These are phyloP conservation scores for Drosophila barbarae DNA, from an alignment of 2,888 invertebrate genomes.

Conservation along the genomic window DNA sequence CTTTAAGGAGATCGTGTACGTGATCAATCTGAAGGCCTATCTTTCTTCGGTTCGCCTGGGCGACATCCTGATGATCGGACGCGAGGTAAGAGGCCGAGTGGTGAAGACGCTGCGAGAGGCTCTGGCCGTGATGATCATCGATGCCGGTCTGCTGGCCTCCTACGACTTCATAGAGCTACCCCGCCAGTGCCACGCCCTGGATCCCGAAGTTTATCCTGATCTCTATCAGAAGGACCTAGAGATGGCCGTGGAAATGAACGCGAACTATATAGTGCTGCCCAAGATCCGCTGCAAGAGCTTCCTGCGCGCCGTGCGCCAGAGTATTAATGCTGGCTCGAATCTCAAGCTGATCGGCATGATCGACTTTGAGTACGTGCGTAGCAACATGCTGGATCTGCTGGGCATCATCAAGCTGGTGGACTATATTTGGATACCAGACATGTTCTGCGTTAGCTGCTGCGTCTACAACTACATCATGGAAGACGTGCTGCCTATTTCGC, in stretches of 20 bases:
- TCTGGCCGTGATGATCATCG: constrained; percentile 67
- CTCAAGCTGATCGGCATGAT: constrained; percentile 72
- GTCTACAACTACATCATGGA: constrained; percentile 64
- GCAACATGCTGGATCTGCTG: constrained; percentile 72
- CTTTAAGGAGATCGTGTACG: constrained; percentile 75
- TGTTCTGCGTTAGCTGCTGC: constrained; percentile 57
- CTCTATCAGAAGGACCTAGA: constrained; percentile 67
- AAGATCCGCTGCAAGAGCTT: constrained; percentile 67
- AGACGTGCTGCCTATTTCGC: constrained; percentile 69
- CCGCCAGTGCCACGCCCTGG: constrained; percentile 62
- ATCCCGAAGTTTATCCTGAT: constrained; percentile 42
- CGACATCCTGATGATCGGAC: constrained; percentile 67
- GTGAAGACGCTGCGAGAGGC: constrained; percentile 71
- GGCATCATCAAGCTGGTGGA: constrained; percentile 73
- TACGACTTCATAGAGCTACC: constrained; percentile 77
- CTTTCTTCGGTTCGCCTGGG: constrained; percentile 59
- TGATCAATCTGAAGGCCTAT: constrained; percentile 75
- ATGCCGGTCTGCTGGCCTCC: constrained; percentile 69
- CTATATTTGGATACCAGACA: constrained; percentile 76
- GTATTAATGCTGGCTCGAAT: constrained; percentile 41
- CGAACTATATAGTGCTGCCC: constrained; percentile 73
- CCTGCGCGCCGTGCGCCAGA: constrained; percentile 55
- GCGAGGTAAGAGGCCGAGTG: constrained; percentile 63
- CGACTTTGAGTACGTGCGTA: constrained; percentile 66
- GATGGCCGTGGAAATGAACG: constrained; percentile 56